Evolutionary conservation across 2,888 invertebrate genomes (phyloP).

Genomic region (Ectemnius continuus): DNA sequence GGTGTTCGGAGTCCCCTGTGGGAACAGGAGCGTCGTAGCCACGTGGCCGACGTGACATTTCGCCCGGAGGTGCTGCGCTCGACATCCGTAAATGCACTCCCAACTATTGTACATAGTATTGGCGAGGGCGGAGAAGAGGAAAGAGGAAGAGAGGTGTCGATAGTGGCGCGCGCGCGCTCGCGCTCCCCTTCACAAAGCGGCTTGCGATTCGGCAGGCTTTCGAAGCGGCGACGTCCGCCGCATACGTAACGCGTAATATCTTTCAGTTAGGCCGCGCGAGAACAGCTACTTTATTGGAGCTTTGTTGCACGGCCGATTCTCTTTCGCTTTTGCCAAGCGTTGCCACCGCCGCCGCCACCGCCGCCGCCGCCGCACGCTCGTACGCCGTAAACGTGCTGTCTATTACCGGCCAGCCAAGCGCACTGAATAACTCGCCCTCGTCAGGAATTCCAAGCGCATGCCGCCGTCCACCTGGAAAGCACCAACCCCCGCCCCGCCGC

Average conservation of each 20-base stretch:
- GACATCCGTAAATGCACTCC: conserved; percentile 43
- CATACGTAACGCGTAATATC: conserved; percentile 55
- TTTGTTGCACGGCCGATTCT: conserved; percentile 45
- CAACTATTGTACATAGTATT: conserved; percentile 3
- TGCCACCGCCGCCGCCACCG: neutral
- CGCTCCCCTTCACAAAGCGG: conserved; percentile 37
- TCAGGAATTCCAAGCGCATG: conserved; percentile 29
- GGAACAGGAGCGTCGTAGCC: conserved; percentile 28
- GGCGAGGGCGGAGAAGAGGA: no score
- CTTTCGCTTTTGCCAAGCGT: conserved; percentile 19
- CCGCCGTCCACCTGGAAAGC: neutral
- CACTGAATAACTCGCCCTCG: conserved; percentile 26
- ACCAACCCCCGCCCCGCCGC: neutral
- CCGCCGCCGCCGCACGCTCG: conserved; percentile 3
- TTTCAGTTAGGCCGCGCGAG: conserved; percentile 47
- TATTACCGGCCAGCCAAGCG: conserved; percentile 30
- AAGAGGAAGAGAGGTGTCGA: conserved; percentile 45
- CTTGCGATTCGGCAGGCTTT: conserved; percentile 34
- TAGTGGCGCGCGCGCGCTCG: no score
- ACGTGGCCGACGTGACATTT: conserved; percentile 54
- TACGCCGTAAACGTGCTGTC: conserved; percentile 42
- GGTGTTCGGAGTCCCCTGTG: conserved; percentile 22
- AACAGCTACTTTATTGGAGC: conserved; percentile 45
- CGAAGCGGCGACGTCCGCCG: conserved; percentile 32
- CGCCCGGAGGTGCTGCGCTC: conserved; percentile 38